Percentiles rank a stretch among this genome's conserved stretches.
phyloP scores from a whole-genome alignment of 2,888 invertebrate genomes.

The Yponomeuta plumbellus region DNA sequence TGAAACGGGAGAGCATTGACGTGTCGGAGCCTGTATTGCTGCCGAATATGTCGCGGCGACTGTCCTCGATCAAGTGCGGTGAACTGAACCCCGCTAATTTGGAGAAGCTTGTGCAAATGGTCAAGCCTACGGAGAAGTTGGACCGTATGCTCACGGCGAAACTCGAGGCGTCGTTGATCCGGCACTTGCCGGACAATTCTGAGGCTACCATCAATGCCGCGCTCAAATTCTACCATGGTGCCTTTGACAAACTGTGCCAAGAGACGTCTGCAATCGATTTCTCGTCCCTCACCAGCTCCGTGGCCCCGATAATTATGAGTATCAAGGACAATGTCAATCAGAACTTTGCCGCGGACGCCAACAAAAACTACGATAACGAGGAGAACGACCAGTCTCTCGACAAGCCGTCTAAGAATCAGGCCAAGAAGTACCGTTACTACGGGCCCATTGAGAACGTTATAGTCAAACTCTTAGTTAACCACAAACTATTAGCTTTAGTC shows the following conservation, averaged over 20 bases:
- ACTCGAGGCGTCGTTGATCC: slow-evolving; percentile 50
- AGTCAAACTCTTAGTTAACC: slow-evolving; percentile 51
- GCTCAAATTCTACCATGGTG: slow-evolving; percentile 54
- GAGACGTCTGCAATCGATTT: slow-evolving; percentile 54
- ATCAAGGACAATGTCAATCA: slow-evolving; percentile 70
- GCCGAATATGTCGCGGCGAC: slow-evolving; percentile 63
- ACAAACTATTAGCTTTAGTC: slow-evolving; percentile 56
- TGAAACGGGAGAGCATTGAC: slow-evolving; percentile 63
- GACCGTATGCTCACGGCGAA: slow-evolving; percentile 51
- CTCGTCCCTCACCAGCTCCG: slow-evolving; percentile 53
- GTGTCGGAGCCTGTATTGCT: slow-evolving; percentile 60
- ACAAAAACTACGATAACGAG: slow-evolving; percentile 63
- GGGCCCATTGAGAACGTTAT: slow-evolving; percentile 63
- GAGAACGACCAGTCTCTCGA: slow-evolving; percentile 54
- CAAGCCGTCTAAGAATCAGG: slow-evolving; percentile 51
- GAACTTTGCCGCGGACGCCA: slow-evolving; percentile 59
- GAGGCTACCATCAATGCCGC: slow-evolving; percentile 61
- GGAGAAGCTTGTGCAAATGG: slow-evolving; percentile 42
- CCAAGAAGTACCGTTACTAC: slow-evolving; percentile 65
- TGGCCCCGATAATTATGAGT: slow-evolving; percentile 70
- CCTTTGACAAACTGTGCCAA: slow-evolving; percentile 51
- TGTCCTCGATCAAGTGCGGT: slow-evolving; percentile 57
- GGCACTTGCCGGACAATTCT: slow-evolving; percentile 60
- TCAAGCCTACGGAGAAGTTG: slow-evolving; percentile 51
- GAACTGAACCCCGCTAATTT: slow-evolving; percentile 48